Evolutionary conservation across 1,140 invertebrate species (phyloP), one percentile per base, ranked within the genome.

Genomic region (Bilobella aurantiaca): DNA sequence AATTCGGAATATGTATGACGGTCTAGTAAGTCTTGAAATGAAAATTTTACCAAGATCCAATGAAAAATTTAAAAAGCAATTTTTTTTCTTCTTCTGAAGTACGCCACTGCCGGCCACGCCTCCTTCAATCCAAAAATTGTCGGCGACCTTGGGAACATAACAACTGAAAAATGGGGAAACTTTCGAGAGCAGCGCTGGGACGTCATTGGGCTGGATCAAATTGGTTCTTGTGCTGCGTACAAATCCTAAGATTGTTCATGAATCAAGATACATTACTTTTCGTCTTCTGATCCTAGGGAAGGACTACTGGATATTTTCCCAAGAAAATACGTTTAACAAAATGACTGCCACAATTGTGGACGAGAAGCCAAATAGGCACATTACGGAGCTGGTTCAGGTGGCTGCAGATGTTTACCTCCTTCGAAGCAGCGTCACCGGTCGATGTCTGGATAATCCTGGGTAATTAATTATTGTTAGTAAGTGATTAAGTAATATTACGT

Each of bases 101-200:
- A 53, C 49, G 49, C 49, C 14, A 53, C 12, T 5, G 49, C 49
- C 5, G 8, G 8, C 14, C 8, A 5, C 5, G 21, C 49, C 3
- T 53, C 49, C 21, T 8, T 53, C 49, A 12, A 53, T n/a, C 37
- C 37, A 12, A 42, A 42, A 42, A n/a, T n/a, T n/a, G 37, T 8
- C 49, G 25, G 12, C 25, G 49, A 53, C 12, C 49, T 53, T 8
- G 49, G 8, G 25, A 53, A 53, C 23, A 23, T 53, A 12, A 53
- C 49, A 14, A 23, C 49, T 5, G 49, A 53, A 23, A 53, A 53
- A 53, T 53, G 49, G 49, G 49, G 49, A 23, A 53, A 53, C 25
- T 53, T 53, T 53, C 8, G 49, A 53, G 49, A 53, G 21, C 49
- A 53, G 49, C 49, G 49, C 12, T 53, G 49, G 49, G 49, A 53